Evolutionary conservation across 2,797 vertebrate species (phyloP).

Genomic region (Poeciliopsis gracilis): DNA sequence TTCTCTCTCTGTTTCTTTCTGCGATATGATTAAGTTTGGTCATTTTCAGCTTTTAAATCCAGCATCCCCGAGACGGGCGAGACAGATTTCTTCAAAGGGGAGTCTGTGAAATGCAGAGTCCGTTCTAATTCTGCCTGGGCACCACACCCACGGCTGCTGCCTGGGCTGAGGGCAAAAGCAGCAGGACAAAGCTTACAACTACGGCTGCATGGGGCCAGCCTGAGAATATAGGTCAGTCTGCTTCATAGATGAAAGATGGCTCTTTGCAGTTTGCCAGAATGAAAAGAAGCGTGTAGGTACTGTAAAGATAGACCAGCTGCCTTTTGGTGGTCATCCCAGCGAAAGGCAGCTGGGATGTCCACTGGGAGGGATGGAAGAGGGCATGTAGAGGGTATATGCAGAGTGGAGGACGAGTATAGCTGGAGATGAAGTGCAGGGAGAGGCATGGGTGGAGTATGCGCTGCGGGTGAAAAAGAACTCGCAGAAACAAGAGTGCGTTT

Average conservation of each 20-base stretch:
- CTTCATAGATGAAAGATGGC: constrained; percentile 71
- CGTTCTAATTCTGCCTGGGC: constrained; percentile 56
- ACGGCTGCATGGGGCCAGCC: constrained; percentile 55
- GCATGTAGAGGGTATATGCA: constrained; percentile 41
- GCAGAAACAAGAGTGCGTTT: constrained; percentile 42
- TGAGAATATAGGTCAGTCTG: constrained; percentile 77
- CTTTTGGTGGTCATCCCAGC: constrained; percentile 8
- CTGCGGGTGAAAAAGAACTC: constrained; percentile 32
- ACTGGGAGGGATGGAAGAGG: constrained; percentile 55
- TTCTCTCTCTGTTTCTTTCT: constrained; percentile 15
- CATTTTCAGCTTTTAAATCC: constrained; percentile 35
- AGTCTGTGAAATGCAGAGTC: constrained; percentile 40
- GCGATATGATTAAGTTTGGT: constrained; percentile 42
- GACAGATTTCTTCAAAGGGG: constrained; percentile 46
- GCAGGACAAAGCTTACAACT: constrained; percentile 51
- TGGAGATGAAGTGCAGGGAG: constrained; percentile 38
- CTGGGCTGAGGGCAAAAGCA: constrained; percentile 42
- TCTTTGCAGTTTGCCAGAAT: constrained; percentile 47
- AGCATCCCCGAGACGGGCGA: constrained; percentile 28
- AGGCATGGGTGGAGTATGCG: constrained; percentile 38
- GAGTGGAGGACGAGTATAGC: constrained; percentile 26
- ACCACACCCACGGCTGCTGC: constrained; percentile 67
- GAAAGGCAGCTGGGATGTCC: constrained; percentile 61
- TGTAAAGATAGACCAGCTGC: constrained; percentile 63
- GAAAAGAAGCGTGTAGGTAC: constrained; percentile 60